Conservation (phyloP, 2,113 vertebrate species). For the Forbesichthys agassizii region DNA sequence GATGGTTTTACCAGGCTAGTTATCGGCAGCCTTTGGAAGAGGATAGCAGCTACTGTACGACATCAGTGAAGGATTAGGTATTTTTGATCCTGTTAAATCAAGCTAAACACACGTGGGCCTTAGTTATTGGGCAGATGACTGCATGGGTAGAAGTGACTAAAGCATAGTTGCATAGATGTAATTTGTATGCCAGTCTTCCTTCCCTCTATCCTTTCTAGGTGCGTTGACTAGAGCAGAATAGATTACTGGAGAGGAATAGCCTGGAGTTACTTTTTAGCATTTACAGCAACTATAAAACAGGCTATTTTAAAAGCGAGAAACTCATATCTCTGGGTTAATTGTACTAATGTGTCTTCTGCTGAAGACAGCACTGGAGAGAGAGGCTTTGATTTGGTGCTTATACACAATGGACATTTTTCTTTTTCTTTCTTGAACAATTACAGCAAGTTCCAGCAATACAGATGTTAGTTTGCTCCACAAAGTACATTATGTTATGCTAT, state of each 20-base stretch:
- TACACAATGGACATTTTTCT: too few species aligned
- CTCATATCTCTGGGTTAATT: not conserved
- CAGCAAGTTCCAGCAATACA: too few species aligned
- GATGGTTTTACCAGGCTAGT: too few species aligned
- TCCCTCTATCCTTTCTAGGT: not conserved
- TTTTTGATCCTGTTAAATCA: not conserved
- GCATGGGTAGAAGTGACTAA: not conserved
- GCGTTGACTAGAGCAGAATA: not conserved
- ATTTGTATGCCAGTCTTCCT: not conserved
- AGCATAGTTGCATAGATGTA: too few species aligned
- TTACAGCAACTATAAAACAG: not conserved
- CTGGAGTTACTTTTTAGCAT: not conserved
- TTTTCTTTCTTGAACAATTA: too few species aligned
- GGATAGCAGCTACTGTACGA: not conserved
- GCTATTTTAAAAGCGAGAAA: not conserved
- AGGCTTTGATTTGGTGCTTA: too few species aligned
- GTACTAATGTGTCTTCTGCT: constrained; percentile 20
- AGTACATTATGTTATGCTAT: too few species aligned
- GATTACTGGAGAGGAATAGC: not conserved
- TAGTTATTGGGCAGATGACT: not conserved
- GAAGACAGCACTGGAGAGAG: constrained; percentile 18
- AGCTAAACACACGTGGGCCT: constrained; percentile 1
- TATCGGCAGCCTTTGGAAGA: not conserved
- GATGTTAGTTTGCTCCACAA: too few species aligned
- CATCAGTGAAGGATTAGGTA: not conserved